Base-by-base conservation (phyloP, 2,888 invertebrate genomes). In the Cantharis rufa region DNA sequence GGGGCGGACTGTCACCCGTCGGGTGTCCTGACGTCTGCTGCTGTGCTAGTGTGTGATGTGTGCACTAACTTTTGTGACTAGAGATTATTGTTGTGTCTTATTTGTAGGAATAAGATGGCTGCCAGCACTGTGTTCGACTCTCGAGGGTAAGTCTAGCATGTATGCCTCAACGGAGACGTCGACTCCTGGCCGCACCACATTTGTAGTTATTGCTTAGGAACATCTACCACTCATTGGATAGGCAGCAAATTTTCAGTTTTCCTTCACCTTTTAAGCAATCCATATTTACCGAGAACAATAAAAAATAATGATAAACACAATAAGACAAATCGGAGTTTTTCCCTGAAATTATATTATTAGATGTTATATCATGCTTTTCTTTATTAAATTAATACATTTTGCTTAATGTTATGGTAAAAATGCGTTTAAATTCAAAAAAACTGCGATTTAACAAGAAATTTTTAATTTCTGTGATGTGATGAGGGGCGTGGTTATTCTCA, bases 1-100 rank as follows among this genome's bases (percentile, higher is more conserved):
- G 88, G 88, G 87, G 87, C 87, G 87, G 86, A 85, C 85, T 83
- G 83, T 83, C 83, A 84, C 84, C 86, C 86, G 85, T 84, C 85
- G 85, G 85, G 85, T 85, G 85, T 86, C 86, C 85, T 86, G 87
- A 86, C 86, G 85, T 83, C 84, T 81, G 83, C 84, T 82, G 81
- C 79, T 81, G 81, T 80, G 80, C 77, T 79, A 82, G 81, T 82
- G 82, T 80, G 85, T 85, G 85, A 85, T 85, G 86, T 84, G 86
- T 86, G 84, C 84, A 84, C 84, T 83, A 83, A 83, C 80, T 80
- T 82, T 81, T 82, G 83, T 82, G 83, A 83, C 82, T 81, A 83
- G 81, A 83, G 80, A 82, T 80, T 80, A 80, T 79, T 80, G 81
- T 79, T 79, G 80, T 80, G 81, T 74, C 77, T 73, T 77, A 75